Base-by-base conservation (phyloP, 2,888 invertebrate genomes). In the Dryomyza anilis region DNA sequence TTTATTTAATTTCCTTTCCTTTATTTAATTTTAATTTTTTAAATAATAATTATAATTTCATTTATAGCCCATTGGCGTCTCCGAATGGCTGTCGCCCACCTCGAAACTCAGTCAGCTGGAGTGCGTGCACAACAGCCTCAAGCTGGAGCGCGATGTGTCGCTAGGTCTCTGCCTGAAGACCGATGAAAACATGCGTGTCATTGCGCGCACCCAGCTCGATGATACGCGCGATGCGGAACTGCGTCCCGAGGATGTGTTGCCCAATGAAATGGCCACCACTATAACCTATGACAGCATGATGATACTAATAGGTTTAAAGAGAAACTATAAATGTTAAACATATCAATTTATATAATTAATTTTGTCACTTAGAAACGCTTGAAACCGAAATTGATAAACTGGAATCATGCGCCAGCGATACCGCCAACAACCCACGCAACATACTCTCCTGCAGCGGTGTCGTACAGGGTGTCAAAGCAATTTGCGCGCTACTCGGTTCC, bases 91-190 rank as follows among this genome's bases (percentile, higher is more conserved):
- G 36, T 90, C 91, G 0, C 89, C 93, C 14, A 91, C 93, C 60
- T 93, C 94, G 36, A 87, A 89, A 12, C 86, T 98, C 33, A 91
- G 92, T 67, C 95, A 96, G 80, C 94, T 96, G 81, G 95, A 95
- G 81, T 96, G 96, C 80, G 91, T 97, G 63, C 95, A 97, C 75
- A 91, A 92, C 75, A 96, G 97, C 81, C 91, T 96, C 65, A 96
- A 97, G 77, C 84, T 96, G 76, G 96, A 97, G 80, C 90, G 91
- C 78, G 96, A 96, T 82, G 92, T 96, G 2, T 85, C 88, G 39
- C 81, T 93, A 67, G 89, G 87, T 58, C 80, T 91, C 1, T 87
- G 88, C 67, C 86, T 89, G 45, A 91, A 91, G 72, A 85, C 86
- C 33, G 87, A 89, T 70, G 87, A 88, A 63, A 88, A 91, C 68